These are phyloP conservation scores for Pandemis corylana DNA, from an alignment of 2,888 invertebrate species.

Conservation along the genomic window DNA sequence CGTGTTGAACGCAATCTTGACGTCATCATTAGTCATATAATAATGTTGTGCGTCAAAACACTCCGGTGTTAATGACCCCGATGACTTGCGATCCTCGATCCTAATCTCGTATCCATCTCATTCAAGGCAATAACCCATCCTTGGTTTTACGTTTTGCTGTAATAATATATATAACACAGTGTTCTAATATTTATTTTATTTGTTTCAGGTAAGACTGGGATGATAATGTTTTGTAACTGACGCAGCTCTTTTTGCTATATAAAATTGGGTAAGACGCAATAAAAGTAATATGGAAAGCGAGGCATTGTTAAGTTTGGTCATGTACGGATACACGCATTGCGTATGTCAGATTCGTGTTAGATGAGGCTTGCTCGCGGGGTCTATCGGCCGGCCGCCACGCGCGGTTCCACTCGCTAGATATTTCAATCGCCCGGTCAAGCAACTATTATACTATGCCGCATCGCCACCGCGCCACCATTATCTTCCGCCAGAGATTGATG, in stretches of 20 bases:
- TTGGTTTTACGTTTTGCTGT: conserved; percentile 44
- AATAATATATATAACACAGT: conserved; percentile 11
- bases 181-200: conserved; percentile 41
- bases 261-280: background rate
- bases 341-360: conserved; percentile 22
- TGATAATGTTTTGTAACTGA: conserved; percentile 19
- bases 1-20: conserved; percentile 52
- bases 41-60: conserved; percentile 71
- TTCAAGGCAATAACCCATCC: conserved; percentile 53
- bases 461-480: conserved; percentile 68
- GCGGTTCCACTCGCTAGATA: conserved; percentile 58
- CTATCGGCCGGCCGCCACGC: conserved; percentile 47
- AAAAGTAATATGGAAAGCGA: background rate
- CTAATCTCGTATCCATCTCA: conserved; percentile 68
- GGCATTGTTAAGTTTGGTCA: conserved; percentile 15
- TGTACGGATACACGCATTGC: conserved; percentile 30
- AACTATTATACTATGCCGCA: conserved; percentile 68
- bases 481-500: conserved; percentile 76
- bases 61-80: conserved; percentile 72
- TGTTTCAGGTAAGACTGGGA: conserved; percentile 50
- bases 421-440: conserved; percentile 76
- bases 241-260: background rate
- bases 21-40: conserved; percentile 55
- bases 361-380: conserved; percentile 34
- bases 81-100: conserved; percentile 73